Conservation (phyloP, 2,888 invertebrate genomes). For the Achlya flavicornis region DNA sequence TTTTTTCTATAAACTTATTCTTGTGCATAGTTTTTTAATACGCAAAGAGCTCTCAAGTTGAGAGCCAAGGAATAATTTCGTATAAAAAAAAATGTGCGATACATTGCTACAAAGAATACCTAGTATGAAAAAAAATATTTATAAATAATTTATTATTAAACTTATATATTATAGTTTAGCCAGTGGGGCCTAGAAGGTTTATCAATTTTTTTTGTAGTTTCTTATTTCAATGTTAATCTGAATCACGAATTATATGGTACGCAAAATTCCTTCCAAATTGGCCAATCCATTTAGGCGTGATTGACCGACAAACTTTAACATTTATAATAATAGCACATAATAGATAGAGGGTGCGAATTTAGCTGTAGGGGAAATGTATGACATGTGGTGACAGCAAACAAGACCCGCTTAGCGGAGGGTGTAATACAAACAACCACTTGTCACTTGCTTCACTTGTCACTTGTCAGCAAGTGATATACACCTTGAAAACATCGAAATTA, state of each 20-base stretch:
- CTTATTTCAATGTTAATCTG: too few relatives aligned
- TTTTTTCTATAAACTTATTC: too few relatives aligned
- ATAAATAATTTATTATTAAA: too few relatives aligned
- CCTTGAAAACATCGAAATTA: neutral
- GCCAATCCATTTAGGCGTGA: constrained; percentile 4
- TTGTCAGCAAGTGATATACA: constrained; percentile 18
- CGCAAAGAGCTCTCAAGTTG: too few relatives aligned
- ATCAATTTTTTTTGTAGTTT: too few relatives aligned
- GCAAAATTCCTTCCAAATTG: neutral
- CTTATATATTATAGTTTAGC: too few relatives aligned
- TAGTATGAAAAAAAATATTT: too few relatives aligned
- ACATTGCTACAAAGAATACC: too few relatives aligned
- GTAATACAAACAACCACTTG: constrained; percentile 2
- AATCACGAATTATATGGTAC: neutral
- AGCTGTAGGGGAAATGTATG: neutral
- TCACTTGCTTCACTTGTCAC: neutral
- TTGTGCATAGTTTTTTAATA: too few relatives aligned
- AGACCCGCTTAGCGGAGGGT: neutral
- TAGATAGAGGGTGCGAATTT: neutral
- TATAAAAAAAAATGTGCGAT: too few relatives aligned
- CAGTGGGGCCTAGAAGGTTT: too few relatives aligned
- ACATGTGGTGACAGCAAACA: constrained; percentile 6
- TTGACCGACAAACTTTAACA: neutral
- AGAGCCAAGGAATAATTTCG: too few relatives aligned
- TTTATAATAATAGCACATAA: neutral